A percentile compares a stretch with the other conserved stretches of the same genome.
These are phyloP conservation scores for Calyptomena viridis DNA, from an alignment of 2,113 vertebrate species.

Conservation along the genomic window DNA sequence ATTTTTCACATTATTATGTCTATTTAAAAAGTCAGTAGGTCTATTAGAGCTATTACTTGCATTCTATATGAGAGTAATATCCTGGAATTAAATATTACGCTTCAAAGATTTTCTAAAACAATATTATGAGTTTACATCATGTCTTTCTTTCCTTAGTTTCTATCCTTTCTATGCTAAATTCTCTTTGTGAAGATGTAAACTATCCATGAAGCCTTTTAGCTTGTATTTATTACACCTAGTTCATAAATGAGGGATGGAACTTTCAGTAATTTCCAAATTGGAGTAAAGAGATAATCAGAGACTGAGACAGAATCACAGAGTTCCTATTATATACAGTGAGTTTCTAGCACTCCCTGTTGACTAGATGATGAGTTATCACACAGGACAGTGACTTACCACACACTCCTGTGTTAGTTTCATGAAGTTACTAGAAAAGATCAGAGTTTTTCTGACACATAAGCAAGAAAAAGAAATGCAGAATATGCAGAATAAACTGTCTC, in stretches of 20 bases:
- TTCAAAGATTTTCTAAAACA: neutral
- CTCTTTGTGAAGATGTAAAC: neutral
- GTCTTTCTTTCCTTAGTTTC: neutral
- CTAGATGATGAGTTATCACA: neutral
- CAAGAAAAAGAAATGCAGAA: neutral
- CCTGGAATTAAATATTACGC: neutral
- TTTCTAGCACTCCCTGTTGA: neutral
- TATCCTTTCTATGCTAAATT: neutral
- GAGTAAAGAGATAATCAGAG: neutral
- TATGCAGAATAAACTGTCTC: slow-evolving; percentile 4
- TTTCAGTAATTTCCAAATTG: neutral
- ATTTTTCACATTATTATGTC: neutral
- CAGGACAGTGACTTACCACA: accelerated
- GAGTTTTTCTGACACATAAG: neutral
- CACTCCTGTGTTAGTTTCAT: neutral
- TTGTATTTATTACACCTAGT: neutral
- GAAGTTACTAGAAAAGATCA: neutral
- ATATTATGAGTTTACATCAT: neutral
- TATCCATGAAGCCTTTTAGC: neutral
- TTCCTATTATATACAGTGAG: neutral
- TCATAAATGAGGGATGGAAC: neutral
- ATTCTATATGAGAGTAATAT: neutral
- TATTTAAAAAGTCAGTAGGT: neutral
- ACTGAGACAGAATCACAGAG: neutral
- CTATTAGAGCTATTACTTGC: neutral